phyloP scores from a whole-genome alignment of 2,797 vertebrate species.

The Lutjanus campechanus region DNA sequence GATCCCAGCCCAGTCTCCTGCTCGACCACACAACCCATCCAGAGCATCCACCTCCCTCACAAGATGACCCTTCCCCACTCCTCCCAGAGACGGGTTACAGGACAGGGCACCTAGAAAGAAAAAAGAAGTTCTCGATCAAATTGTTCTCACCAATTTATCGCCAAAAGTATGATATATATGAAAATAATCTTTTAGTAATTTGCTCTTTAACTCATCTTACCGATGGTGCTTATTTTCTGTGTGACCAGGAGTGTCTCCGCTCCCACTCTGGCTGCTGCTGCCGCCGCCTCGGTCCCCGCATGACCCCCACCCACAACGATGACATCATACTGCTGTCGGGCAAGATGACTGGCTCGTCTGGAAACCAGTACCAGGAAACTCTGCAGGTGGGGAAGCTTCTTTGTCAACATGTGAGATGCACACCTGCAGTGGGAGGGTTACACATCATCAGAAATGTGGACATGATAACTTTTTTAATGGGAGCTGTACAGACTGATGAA shows the following conservation, averaged over 20 bases:
- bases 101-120: conserved; percentile 91
- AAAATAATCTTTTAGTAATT: too few species aligned
- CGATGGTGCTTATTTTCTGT: conserved; percentile 91
- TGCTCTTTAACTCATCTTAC: conserved; percentile 74
- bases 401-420: conserved; percentile 74
- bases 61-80: conserved; percentile 97
- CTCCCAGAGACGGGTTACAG: conserved; percentile 97
- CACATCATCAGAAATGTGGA: background rate
- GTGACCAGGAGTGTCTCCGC: conserved; percentile 92
- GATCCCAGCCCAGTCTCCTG: conserved; percentile 93
- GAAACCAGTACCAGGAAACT: conserved; percentile 46
- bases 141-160: background rate
- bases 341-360: conserved; percentile 60
- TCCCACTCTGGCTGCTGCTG: conserved; percentile 89
- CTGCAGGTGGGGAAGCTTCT: conserved; percentile 65
- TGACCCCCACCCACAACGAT: conserved; percentile 89
- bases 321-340: conserved; percentile 83
- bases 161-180: background rate
- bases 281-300: conserved; percentile 88
- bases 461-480: background rate
- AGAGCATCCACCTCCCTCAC: conserved; percentile 94
- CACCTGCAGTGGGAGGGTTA: conserved; percentile 50
- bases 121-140: background rate
- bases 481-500: too few species aligned
- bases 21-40: conserved; percentile 93